phyloP scores from a whole-genome alignment of 2,888 invertebrate species.

The Seira musarum region DNA sequence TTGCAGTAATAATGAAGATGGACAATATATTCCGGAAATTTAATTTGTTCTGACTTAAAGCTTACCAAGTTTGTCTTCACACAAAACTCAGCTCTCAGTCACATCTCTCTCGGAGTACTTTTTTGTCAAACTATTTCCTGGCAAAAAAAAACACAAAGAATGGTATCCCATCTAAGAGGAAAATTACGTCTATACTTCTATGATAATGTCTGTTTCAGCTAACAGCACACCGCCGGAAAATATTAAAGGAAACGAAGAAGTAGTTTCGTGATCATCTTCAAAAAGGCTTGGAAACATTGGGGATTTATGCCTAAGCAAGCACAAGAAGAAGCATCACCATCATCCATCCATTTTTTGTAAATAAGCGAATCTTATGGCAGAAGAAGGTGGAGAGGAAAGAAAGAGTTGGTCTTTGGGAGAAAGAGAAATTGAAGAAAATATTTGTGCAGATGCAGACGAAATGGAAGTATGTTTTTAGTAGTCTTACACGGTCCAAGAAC shows the following conservation, averaged over 20 bases:
- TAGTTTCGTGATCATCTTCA: conserved; percentile 5
- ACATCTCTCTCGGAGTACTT: neutral
- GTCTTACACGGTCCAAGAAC: conserved; percentile 14
- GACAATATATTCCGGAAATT: conserved; percentile 32
- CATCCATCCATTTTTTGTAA: conserved; percentile 5
- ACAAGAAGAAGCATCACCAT: too few species aligned
- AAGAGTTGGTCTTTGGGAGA: neutral
- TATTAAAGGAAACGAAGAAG: neutral
- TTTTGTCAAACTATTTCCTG: conserved; percentile 18
- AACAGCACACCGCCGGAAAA: neutral
- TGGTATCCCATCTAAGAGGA: neutral
- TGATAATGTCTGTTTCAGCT: neutral
- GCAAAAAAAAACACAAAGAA: neutral
- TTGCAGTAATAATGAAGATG: conserved; percentile 40
- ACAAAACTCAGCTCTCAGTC: neutral
- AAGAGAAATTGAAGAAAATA: conserved; percentile 8
- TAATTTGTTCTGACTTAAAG: conserved; percentile 7
- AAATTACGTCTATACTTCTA: conserved; percentile 1
- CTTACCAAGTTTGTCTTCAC: conserved; percentile 11
- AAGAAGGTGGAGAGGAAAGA: neutral
- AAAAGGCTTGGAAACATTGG: neutral
- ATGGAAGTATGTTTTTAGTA: conserved; percentile 7
- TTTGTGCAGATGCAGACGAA: conserved; percentile 13
- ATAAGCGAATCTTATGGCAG: neutral
- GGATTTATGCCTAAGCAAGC: conserved; percentile 1